Evolutionary conservation across 2,797 vertebrate species (phyloP).

Genomic region (Chromobotia macracanthus): DNA sequence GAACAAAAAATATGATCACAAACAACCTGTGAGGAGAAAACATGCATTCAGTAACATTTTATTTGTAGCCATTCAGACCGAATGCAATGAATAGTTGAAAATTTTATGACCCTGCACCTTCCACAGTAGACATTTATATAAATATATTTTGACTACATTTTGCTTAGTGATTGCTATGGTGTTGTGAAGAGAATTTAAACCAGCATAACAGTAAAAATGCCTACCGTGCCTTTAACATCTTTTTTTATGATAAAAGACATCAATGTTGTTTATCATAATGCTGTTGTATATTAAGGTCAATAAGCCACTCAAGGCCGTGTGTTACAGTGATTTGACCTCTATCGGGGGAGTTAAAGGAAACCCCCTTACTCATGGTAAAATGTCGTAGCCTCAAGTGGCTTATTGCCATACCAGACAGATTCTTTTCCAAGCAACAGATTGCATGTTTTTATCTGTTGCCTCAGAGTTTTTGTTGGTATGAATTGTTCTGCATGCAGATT

Average conservation of each 20-base stretch:
- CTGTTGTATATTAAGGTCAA: background rate
- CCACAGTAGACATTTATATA: too few relatives aligned
- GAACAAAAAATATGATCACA: slow-evolving; percentile 49
- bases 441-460: slow-evolving; percentile 35
- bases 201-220: too few relatives aligned
- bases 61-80: slow-evolving; percentile 39
- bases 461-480: slow-evolving; percentile 6
- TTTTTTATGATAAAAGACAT: too few relatives aligned
- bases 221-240: too few relatives aligned
- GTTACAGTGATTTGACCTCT: background rate
- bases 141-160: too few relatives aligned
- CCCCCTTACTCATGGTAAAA: background rate
- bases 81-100: too few relatives aligned
- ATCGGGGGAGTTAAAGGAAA: too few relatives aligned
- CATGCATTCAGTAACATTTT: slow-evolving; percentile 48
- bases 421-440: slow-evolving; percentile 37
- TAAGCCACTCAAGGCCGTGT: background rate
- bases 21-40: slow-evolving; percentile 36
- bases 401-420: background rate
- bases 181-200: too few relatives aligned
- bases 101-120: too few relatives aligned
- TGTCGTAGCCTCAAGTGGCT: background rate
- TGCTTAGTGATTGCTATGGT: too few relatives aligned
- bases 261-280: background rate
- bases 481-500: slow-evolving; percentile 29